These are phyloP conservation scores for Ochropleura leucogaster DNA, from an alignment of 2,888 invertebrate species.

Conservation along the genomic window DNA sequence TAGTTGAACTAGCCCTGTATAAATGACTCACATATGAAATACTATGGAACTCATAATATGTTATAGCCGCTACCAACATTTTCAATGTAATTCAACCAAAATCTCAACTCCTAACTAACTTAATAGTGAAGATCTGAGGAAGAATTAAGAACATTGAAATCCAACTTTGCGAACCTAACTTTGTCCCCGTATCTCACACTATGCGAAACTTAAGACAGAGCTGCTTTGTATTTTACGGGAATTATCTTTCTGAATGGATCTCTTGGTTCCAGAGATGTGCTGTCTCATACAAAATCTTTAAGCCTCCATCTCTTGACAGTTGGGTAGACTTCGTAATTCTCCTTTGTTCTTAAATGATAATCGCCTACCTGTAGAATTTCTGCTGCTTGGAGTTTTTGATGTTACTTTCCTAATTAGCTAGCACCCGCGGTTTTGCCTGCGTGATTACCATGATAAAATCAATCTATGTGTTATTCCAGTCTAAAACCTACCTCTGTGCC, in stretches of 20 bases:
- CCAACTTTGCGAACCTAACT: constrained; percentile 59
- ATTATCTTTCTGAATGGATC: constrained; percentile 69
- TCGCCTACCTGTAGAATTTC: constrained; percentile 53
- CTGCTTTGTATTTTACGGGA: constrained; percentile 65
- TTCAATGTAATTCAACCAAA: constrained; percentile 43
- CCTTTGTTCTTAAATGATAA: constrained; percentile 49
- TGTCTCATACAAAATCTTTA: constrained; percentile 53
- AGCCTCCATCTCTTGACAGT: constrained; percentile 49
- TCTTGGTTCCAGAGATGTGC: constrained; percentile 57
- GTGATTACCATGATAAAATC: no score
- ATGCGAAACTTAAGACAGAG: constrained; percentile 60
- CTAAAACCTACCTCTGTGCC: no score
- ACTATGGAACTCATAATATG: constrained; percentile 7
- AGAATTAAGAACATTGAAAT: constrained; percentile 60
- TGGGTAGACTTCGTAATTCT: constrained; percentile 36
- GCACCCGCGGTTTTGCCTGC: no score
- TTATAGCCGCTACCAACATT: constrained; percentile 15
- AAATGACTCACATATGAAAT: constrained; percentile 1
- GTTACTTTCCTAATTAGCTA: background rate
- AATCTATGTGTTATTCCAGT: no score
- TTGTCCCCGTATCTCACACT: constrained; percentile 57
- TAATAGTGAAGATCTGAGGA: constrained; percentile 49
- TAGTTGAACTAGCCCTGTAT: background rate
- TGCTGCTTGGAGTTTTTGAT: background rate
- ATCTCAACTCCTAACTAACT: constrained; percentile 48